Conservation (phyloP, 1,140 invertebrate genomes). For the Antheraea mylitta region DNA sequence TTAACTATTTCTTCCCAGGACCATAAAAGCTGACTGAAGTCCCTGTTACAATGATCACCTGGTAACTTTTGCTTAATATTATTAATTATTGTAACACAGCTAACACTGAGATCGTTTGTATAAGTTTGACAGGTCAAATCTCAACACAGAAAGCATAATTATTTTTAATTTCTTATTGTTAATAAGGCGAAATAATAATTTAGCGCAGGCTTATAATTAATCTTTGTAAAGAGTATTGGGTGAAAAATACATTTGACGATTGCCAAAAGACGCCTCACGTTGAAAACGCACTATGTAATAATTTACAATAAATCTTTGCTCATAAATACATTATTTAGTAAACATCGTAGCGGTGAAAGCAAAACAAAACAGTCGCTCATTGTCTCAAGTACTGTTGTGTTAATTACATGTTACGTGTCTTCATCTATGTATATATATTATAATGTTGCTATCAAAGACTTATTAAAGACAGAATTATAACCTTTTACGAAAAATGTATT, state of each 20-base stretch:
- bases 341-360: slow-evolving; percentile 77
- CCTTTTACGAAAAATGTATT: not conserved
- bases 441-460: not conserved
- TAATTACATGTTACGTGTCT: slow-evolving; percentile 72
- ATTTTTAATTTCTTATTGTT: slow-evolving; percentile 54
- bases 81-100: slow-evolving; percentile 15
- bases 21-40: slow-evolving; percentile 40
- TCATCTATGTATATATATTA: not conserved
- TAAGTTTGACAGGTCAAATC: slow-evolving; percentile 45
- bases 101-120: slow-evolving; percentile 47
- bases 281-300: slow-evolving; percentile 49
- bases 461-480: slow-evolving; percentile 2
- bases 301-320: slow-evolving; percentile 44
- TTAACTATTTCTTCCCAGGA: slow-evolving; percentile 11
- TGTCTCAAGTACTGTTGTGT: slow-evolving; percentile 63
- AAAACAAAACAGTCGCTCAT: slow-evolving; percentile 71
- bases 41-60: slow-evolving; percentile 39
- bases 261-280: slow-evolving; percentile 52
- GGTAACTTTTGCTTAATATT: slow-evolving; percentile 21
- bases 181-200: slow-evolving; percentile 68
- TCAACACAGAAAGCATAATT: slow-evolving; percentile 69
- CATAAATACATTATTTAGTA: slow-evolving; percentile 59
- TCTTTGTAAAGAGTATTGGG: slow-evolving; percentile 70
- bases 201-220: slow-evolving; percentile 61
- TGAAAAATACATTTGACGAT: slow-evolving; percentile 74